Evolutionary conservation across 2,888 invertebrate genomes (phyloP).

Genomic region (Scaeva pyrastri): DNA sequence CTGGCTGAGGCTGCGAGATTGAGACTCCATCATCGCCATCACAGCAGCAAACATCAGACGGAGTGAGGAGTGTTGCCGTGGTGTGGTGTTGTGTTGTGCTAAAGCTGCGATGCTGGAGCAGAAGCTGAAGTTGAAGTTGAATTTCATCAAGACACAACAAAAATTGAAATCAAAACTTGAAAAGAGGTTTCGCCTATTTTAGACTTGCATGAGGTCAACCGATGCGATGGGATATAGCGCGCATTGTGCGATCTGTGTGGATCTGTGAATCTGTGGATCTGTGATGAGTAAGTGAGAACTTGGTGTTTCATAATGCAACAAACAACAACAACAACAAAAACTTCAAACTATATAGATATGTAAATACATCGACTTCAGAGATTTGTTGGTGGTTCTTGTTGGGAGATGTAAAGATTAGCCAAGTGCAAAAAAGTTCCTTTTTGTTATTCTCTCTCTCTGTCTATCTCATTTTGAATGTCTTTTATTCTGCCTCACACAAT

Average conservation of each 20-base stretch:
- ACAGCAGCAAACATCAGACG: not conserved
- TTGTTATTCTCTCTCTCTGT: not conserved
- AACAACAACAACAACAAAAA: conserved; percentile 1
- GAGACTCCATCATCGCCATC: not conserved
- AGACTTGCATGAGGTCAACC: conserved; percentile 72
- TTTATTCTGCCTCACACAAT: conserved; percentile 31
- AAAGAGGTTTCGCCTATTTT: conserved; percentile 73
- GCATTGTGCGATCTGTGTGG: conserved; percentile 20
- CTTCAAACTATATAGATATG: conserved; percentile 22
- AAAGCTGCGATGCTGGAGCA: not conserved
- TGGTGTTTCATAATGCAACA: conserved; percentile 64
- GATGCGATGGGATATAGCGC: conserved; percentile 33
- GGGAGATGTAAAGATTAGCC: conserved; percentile 49
- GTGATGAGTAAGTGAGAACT: conserved; percentile 75
- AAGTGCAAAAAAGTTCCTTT: conserved; percentile 47
- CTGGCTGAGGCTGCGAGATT: not conserved
- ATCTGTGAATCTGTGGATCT: too few relatives aligned
- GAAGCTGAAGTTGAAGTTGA: not conserved
- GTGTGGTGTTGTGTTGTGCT: not conserved
- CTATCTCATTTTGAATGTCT: not conserved
- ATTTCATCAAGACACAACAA: conserved; percentile 66
- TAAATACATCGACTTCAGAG: conserved; percentile 9
- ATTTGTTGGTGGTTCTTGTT: conserved; percentile 24
- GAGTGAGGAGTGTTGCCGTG: conserved; percentile 8
- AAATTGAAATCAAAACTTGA: conserved; percentile 65